phyloP scores from a whole-genome alignment of 2,888 invertebrate genomes.

The Leucozona laternaria region DNA sequence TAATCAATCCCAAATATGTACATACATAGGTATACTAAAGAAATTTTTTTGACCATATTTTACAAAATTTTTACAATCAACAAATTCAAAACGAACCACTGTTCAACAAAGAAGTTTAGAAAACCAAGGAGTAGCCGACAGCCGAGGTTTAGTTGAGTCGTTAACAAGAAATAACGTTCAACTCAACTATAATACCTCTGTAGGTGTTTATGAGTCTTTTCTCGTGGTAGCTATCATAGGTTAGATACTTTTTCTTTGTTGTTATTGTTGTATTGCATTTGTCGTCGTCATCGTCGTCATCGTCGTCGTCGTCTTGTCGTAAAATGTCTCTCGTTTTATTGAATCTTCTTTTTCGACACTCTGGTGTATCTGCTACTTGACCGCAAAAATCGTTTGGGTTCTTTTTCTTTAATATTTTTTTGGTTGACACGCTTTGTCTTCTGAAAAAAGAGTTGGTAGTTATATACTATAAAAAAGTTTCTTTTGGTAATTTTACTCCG shows the following conservation, averaged over 20 bases:
- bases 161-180: conserved; percentile 70
- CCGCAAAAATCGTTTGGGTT: conserved; percentile 61
- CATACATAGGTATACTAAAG: too few relatives aligned
- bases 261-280: conserved; percentile 5
- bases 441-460: neutral
- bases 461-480: conserved; percentile 32
- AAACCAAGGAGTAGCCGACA: conserved; percentile 34
- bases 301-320: neutral
- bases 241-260: conserved; percentile 34
- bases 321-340: conserved; percentile 38
- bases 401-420: conserved; percentile 20
- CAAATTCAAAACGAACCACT: neutral
- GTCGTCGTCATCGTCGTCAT: conserved; percentile 14
- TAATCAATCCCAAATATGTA: too few relatives aligned
- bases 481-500: conserved; percentile 53
- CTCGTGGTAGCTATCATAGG: conserved; percentile 7
- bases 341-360: conserved; percentile 55
- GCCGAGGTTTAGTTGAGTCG: conserved; percentile 66
- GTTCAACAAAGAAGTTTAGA: conserved; percentile 12
- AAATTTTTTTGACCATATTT: too few relatives aligned
- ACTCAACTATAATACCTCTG: conserved; percentile 54
- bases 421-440: conserved; percentile 35
- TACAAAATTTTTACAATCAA: neutral
- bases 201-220: conserved; percentile 69
- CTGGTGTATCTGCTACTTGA: conserved; percentile 63